Base-by-base conservation (phyloP, 2,797 vertebrate genomes). In the Melanotaenia pygmaea region DNA sequence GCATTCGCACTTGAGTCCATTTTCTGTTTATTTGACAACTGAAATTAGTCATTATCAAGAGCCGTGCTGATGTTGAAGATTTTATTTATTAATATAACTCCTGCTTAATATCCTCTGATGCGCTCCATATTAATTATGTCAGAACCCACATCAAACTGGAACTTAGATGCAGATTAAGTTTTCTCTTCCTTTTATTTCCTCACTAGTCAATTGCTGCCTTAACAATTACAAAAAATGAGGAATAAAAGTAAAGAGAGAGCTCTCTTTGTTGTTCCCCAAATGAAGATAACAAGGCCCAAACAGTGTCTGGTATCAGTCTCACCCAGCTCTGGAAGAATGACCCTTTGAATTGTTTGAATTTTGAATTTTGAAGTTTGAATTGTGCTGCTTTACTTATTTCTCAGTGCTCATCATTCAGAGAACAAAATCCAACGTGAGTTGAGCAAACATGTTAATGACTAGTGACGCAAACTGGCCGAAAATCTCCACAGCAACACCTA, bases 1-100 rank as follows among this genome's bases (percentile, higher is more conserved):
- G 96, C 90, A 94, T 95, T 95, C 93, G 76, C 90, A 93, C 94
- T 96, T 92, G 93, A 94, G 92, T 92, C 91, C 93, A 95, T 95
- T 95, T 91, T 90, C 90, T 96, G 88, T 96, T 96, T 94, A 94
- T 93, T 93, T 94, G 93, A 93, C 86, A 92, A 90, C 65, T 89
- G 92, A 94, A 94, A 94, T 91, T 81, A 94, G 93, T 95, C 90
- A 94, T 95, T 94, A 94, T 94, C 80, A 70, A 74, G 85, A 93
- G 89, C 80, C 53, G 72, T 93, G 93, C 91, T 94, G 93, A 94
- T 91, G 93, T 80, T 78, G 88, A 86, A 90, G 88, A 89, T 91
- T 92, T 94, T 94, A 94, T 93, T 94, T 94, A 95, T 95, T 95
- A 93, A 94, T 94, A 93, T 88, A 76, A 83, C 75, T 80, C 81